Conservation (phyloP, 2,888 invertebrate species). For the Chironomus tentans region DNA sequence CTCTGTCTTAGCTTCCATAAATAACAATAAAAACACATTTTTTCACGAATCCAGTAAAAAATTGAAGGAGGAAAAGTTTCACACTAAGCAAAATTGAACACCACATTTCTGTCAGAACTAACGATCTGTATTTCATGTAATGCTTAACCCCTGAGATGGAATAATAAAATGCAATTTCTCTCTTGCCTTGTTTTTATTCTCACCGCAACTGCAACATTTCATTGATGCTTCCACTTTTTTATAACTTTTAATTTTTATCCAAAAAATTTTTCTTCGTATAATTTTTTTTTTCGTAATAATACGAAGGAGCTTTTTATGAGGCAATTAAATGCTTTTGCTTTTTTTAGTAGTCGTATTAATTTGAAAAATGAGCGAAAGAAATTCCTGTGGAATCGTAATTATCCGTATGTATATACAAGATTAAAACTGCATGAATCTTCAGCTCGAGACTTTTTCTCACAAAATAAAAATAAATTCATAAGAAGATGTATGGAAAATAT, state of each 20-base stretch:
- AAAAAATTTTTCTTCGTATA: neutral
- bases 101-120: no score
- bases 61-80: no score
- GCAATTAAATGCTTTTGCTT: neutral
- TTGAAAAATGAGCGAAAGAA: neutral
- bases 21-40: no score
- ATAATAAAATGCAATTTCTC: no score
- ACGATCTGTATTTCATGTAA: no score
- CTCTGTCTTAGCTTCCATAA: no score
- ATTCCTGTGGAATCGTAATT: neutral
- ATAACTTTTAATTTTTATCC: neutral
- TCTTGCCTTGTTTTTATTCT: neutral
- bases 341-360: neutral
- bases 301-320: neutral
- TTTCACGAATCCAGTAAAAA: no score
- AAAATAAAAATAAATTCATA: neutral
- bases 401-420: neutral
- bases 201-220: neutral
- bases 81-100: no score
- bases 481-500: neutral
- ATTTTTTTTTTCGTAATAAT: neutral
- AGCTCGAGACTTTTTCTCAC: neutral
- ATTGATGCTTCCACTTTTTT: neutral
- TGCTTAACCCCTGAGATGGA: no score
- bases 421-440: slow-evolving; percentile 7